Evolutionary conservation across 1,140 invertebrate species (phyloP), one percentile per base, ranked within the genome.

Genomic region (Cataglyphis hispanica): DNA sequence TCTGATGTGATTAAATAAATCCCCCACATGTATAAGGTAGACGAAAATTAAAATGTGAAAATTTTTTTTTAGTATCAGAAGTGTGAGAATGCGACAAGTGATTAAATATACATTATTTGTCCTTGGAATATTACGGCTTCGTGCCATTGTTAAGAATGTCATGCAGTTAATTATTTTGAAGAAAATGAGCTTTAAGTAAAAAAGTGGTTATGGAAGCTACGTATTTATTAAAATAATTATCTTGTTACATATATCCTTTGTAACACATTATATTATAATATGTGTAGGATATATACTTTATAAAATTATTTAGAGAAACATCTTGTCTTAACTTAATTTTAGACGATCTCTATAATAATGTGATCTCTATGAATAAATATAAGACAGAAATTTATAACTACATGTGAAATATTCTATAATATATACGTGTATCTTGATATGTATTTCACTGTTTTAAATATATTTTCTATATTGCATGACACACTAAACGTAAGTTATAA

Each of bases 131-230:
- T 8, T 40, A 19, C 11, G 34, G 16, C 13, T 61, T 2, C 31
- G 8, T n/a, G 31, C 13, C 22, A 25, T 60, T 37, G 34, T 1
- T 3, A 77, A 19, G 19, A 46, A 19, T n/a, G n/a, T 25, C 11
- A 46, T 46, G 27, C 63, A 76, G 61, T 61, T 77, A 77, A 76
- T 76, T 61, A 60, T 43, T 77, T 77, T 63, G 58, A 37, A 27
- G 10, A 61, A 31, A 53, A 40, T 16, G 37, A 76, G n/a, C 25
- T 76, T 63, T 43, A 61, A 76, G 31, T 4, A 22, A 10, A 6
- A 5, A 13, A 16, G 16, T n/a, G n/a, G n/a, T 13, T 37, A 34
- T 46, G 34, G 16, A 58, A 75, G 16, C 2, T 60, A 22, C 11
- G 11, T 0, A 4, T 13, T 75, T 7, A 25, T 76, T n/a, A 27